Conservation (phyloP, 2,888 invertebrate genomes). For the Xanthorhoe spadicearia region DNA sequence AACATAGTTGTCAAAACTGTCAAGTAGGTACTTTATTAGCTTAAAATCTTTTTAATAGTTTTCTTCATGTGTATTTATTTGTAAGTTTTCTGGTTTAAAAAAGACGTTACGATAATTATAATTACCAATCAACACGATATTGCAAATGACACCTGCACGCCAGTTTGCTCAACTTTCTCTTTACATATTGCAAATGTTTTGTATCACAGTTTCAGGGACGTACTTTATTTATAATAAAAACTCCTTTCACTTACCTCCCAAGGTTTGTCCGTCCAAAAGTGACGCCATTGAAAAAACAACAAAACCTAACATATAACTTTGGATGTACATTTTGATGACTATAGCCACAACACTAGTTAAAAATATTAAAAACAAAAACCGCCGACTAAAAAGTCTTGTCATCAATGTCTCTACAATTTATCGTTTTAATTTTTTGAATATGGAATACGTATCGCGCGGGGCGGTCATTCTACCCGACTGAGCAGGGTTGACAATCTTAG, state of each 20-base stretch:
- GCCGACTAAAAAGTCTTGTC: conserved; percentile 7
- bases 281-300: conserved; percentile 57
- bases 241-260: conserved; percentile 80
- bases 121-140: conserved; percentile 28
- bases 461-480: conserved; percentile 54
- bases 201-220: conserved; percentile 2
- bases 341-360: conserved; percentile 23
- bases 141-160: conserved; percentile 22
- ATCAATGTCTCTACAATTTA: conserved; percentile 7
- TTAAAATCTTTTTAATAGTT: too few species aligned
- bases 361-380: conserved; percentile 22
- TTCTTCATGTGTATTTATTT: too few species aligned
- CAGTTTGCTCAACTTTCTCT: conserved; percentile 43
- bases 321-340: conserved; percentile 55
- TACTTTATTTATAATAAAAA: conserved; percentile 47
- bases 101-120: neutral
- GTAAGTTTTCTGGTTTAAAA: neutral
- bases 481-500: too few species aligned
- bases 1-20: neutral
- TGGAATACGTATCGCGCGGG: conserved; percentile 40
- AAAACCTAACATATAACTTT: conserved; percentile 54
- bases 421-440: conserved; percentile 33
- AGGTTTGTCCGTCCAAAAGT: conserved; percentile 70
- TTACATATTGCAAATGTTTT: conserved; percentile 32
- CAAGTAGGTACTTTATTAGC: too few species aligned